Evolutionary conservation across 2,888 invertebrate species (phyloP), one percentile per base, ranked within the genome.

Genomic region (Dolichomitus sp.): DNA sequence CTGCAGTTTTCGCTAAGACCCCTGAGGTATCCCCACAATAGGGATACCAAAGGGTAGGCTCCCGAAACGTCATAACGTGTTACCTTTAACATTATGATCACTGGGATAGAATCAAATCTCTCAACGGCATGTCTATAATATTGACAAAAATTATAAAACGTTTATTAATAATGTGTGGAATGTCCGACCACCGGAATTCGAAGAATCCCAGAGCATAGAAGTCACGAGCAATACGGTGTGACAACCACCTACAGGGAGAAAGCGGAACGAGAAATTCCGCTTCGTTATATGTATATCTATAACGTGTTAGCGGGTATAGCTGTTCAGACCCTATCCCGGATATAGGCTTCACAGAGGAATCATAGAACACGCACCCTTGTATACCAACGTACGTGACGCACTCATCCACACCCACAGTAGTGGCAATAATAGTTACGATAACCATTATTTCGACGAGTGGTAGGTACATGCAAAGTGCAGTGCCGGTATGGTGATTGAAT

Each of bases 391-490:
- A 2, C 27, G 1, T 23, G 27, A 19, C 17, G 11, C 7, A 50
- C 48, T 30, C 50, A 7, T 19, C 12, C 33, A 33, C 17, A 37
- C 23, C 4, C 23, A 27, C 57, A 7, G 14, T 12, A 7, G 1
- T 12, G 30, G 72, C 33, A 66, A 72, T 78, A 78, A 78, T 66
- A 65, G 72, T 72, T 57, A 59, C 65, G 45, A 78, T 78, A 72
- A 70, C 65, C 70, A 72, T 78, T 72, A 78, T 66, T 78, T 78
- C 52, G 57, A 17, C 33, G 45, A 65, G 45, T 37, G 23, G 54
- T 33, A 19, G n/a, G 27, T 23, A 40, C 23, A 45, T 12, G 37
- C 42, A 23, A 23, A 23, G 52, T 59, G 19, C 17, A 1, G 5
- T 59, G 7, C 54, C 14, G 63, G 45, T 45, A 40, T 69, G 45